Conservation (phyloP, 2,113 vertebrate species). For the Dicrurus megarhynchus region DNA sequence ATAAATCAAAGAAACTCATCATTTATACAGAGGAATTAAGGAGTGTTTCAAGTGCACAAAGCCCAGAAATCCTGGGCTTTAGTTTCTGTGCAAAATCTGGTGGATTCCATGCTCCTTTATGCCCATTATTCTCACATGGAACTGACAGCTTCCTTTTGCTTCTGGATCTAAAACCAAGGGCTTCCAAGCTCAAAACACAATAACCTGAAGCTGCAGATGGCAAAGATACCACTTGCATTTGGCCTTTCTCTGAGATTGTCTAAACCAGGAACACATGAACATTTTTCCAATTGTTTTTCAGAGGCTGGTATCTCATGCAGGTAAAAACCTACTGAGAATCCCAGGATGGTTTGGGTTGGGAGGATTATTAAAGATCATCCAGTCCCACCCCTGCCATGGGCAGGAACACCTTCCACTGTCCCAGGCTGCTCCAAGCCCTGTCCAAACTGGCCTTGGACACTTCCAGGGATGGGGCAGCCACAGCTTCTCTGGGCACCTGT, state of each 20-base stretch:
- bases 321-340: neutral
- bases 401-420: neutral
- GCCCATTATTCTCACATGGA: neutral
- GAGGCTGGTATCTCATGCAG: neutral
- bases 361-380: neutral
- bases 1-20: conserved; percentile 11
- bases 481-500: neutral
- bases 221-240: neutral
- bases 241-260: neutral
- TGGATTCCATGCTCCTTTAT: neutral
- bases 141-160: neutral
- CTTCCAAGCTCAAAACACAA: neutral
- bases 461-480: neutral
- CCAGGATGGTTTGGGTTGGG: neutral
- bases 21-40: neutral
- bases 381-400: neutral
- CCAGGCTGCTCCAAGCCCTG: neutral
- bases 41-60: neutral
- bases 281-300: neutral
- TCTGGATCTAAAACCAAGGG: neutral
- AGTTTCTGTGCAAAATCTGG: neutral
- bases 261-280: neutral
- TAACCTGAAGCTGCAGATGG: neutral
- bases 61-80: neutral
- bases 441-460: neutral